A percentile compares a stretch with the other conserved stretches of the same genome.
These are phyloP conservation scores for Aphis craccivora DNA, from an alignment of 1,140 invertebrate genomes.

Conservation along the genomic window DNA sequence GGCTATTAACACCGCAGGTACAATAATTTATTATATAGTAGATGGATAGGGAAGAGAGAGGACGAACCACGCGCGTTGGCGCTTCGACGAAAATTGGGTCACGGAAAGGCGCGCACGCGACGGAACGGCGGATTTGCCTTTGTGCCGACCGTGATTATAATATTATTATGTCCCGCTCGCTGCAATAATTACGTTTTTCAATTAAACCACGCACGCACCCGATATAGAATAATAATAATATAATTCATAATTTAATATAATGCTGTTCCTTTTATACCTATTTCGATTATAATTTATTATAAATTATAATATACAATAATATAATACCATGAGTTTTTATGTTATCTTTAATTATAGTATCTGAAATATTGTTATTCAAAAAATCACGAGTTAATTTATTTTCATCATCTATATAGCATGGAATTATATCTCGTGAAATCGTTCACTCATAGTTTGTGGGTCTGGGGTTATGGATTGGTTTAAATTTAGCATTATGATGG, in stretches of 20 bases:
- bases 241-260: background rate
- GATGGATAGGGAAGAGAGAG: background rate
- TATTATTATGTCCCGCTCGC: background rate
- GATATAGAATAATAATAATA: background rate
- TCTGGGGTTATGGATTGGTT: no score
- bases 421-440: no score
- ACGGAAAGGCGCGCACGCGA: background rate
- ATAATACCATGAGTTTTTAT: no score
- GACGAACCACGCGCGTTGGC: background rate
- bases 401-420: no score
- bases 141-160: background rate
- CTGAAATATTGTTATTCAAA: no score
- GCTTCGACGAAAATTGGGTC: background rate
- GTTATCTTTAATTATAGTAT: no score
- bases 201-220: background rate
- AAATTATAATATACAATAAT: background rate
- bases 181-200: constrained; percentile 18
- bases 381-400: no score
- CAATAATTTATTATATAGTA: background rate
- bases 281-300: background rate
- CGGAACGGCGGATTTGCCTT: background rate
- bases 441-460: no score
- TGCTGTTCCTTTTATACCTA: background rate
- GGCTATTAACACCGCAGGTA: background rate
- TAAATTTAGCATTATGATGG: no score